Evolutionary conservation across 2,113 vertebrate species (phyloP), one percentile per base, ranked within the genome.

Genomic region (Potamarius usumacintae): DNA sequence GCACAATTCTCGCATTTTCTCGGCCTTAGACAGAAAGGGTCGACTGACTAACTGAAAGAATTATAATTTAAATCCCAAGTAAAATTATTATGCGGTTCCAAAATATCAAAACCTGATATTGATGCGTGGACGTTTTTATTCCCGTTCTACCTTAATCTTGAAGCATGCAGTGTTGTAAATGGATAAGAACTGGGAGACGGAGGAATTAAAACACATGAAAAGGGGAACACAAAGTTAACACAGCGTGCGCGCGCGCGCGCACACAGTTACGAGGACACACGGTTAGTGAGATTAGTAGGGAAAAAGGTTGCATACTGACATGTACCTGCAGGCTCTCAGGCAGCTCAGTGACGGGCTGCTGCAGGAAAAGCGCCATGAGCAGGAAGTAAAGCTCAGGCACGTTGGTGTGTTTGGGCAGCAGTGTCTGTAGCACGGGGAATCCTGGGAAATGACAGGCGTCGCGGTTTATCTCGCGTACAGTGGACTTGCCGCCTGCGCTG

Each of bases 301-400:
- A 80, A 69, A 91, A 62, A 92, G 72, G 22, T 25, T 83, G 88
- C 71, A 89, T 94, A 94, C 95, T 95, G 87, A 96, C 94, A 94
- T 94, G 94, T 95, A 99, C 97, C 97, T 99, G 98, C 94, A 98
- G 97, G 94, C 97, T 97, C 94, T 98, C 98, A 14, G 98, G 98
- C 95, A 99, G 96, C 92, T 99, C 97, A 48, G 95, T 97, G 92
- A 99, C 96, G 0, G 98, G 98, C 95, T 99, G 98, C 94, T 99
- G 98, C 88, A 99, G 96, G 93, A 99, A 99, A 62, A 99, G 94
- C 1, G 98, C 97, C 98, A 99, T 99, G 87, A 99, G 97, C 90
- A 99, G 96, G 91, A 99, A 99, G 93, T 99, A 99, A 82, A 99
- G 96, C 34, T 99, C 97, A 1, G 98, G 97, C 14, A 99, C 98